Conservation (phyloP, 2,888 invertebrate genomes). For the Dorcus hopei region DNA sequence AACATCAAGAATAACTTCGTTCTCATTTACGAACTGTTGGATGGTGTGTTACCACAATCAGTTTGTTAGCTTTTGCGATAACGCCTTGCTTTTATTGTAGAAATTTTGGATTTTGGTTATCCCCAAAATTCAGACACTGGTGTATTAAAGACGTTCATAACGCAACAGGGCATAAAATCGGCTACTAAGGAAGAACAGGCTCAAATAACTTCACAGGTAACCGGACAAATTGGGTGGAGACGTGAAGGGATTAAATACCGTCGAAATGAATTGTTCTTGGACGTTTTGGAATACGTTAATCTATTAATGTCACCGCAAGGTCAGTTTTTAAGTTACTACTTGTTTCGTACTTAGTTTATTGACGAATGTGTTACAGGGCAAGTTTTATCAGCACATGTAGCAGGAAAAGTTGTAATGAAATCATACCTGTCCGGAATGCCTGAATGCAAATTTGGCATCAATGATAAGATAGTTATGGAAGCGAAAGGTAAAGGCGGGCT, state of each 20-base stretch:
- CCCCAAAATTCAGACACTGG: slow-evolving; percentile 99
- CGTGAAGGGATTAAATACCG: slow-evolving; percentile 99
- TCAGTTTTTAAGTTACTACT: slow-evolving; percentile 37
- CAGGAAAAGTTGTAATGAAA: slow-evolving; percentile 99
- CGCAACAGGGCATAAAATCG: slow-evolving; percentile 98
- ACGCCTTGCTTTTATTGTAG: slow-evolving; percentile 52
- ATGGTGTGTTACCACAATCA: slow-evolving; percentile 62
- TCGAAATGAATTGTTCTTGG: slow-evolving; percentile 96
- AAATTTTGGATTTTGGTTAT: slow-evolving; percentile 99
- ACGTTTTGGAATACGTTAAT: slow-evolving; percentile 98
- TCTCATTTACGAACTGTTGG: slow-evolving; percentile 96
- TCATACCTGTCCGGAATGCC: slow-evolving; percentile 99
- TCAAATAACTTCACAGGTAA: slow-evolving; percentile 95
- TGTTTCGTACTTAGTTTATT: background rate
- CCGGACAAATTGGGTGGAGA: slow-evolving; percentile 98
- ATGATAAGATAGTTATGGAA: slow-evolving; percentile 99
- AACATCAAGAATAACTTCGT: slow-evolving; percentile 99
- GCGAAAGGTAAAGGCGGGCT: slow-evolving; percentile 78
- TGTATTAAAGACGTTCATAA: slow-evolving; percentile 98
- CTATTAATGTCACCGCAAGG: slow-evolving; percentile 99
- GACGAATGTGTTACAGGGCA: slow-evolving; percentile 63
- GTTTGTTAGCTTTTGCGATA: background rate
- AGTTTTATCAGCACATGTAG: slow-evolving; percentile 97
- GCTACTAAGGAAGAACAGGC: slow-evolving; percentile 99
- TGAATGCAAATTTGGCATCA: slow-evolving; percentile 99